A percentile compares a stretch with the other conserved stretches of the same genome.
Evolutionary conservation across 2,113 vertebrate genomes (phyloP).

Genomic region (Calypte anna): DNA sequence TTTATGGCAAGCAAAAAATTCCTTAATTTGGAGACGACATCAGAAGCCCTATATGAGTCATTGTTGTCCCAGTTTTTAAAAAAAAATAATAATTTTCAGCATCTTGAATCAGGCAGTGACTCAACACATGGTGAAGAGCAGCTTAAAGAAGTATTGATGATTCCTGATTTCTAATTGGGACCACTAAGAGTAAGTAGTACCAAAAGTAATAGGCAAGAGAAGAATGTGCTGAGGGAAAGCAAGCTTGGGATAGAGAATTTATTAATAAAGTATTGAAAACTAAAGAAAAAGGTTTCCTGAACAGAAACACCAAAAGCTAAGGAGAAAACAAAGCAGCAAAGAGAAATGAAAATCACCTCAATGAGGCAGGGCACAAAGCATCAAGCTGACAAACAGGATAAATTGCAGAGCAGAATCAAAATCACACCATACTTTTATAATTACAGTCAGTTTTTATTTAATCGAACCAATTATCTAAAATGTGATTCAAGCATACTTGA

Average conservation of each 20-base stretch:
- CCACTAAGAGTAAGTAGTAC: neutral
- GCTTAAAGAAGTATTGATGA: neutral
- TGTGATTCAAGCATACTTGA: conserved; percentile 68
- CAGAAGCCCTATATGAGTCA: neutral
- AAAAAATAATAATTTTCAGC: neutral
- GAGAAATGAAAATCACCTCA: neutral
- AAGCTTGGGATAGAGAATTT: neutral
- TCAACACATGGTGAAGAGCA: neutral
- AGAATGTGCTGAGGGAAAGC: neutral
- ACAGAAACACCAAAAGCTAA: neutral
- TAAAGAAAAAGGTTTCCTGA: neutral
- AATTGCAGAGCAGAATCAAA: conserved; percentile 29
- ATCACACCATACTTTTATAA: conserved; percentile 42
- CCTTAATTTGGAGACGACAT: neutral
- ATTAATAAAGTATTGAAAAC: neutral
- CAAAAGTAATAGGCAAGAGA: neutral
- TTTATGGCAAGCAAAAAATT: neutral
- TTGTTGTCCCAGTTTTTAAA: neutral
- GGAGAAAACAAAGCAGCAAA: neutral
- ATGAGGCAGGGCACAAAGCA: neutral
- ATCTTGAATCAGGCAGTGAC: neutral
- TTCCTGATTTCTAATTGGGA: neutral
- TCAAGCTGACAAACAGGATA: neutral
- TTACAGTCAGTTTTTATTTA: conserved; percentile 56
- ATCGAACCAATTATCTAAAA: conserved; percentile 67